phyloP scores from a whole-genome alignment of 1,140 invertebrate species.

The Saccostrea glomerata region DNA sequence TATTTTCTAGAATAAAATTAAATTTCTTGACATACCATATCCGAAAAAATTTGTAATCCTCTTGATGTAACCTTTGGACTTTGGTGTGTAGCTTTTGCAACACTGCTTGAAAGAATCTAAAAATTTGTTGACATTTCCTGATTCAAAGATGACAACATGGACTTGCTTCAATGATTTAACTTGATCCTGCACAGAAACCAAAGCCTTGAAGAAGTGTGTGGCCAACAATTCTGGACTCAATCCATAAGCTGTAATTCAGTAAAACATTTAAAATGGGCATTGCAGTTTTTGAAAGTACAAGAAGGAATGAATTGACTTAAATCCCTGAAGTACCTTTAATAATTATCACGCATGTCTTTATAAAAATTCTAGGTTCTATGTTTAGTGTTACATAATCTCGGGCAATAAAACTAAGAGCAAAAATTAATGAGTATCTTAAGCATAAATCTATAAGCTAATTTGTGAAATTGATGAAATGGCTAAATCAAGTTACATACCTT shows the following conservation, averaged over 20 bases:
- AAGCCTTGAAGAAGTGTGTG: conserved; percentile 27
- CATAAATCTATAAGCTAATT: too few species aligned
- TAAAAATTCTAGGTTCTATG: too few species aligned
- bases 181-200: conserved; percentile 23
- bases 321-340: too few species aligned
- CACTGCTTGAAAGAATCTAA: conserved; percentile 27
- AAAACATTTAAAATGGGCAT: too few species aligned
- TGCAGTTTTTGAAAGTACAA: too few species aligned
- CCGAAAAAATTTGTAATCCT: conserved; percentile 34
- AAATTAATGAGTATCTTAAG: too few species aligned
- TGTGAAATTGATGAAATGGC: too few species aligned
- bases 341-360: too few species aligned
- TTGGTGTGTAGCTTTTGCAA: neutral
- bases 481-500: neutral
- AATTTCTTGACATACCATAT: conserved; percentile 45
- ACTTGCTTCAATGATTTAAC: neutral
- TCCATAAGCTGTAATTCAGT: conserved; percentile 33
- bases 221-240: conserved; percentile 30
- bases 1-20: too few species aligned
- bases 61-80: conserved; percentile 28
- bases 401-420: too few species aligned
- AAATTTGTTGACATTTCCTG: conserved; percentile 13
- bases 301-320: too few species aligned
- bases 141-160: conserved; percentile 42
- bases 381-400: too few species aligned